Percentiles rank a stretch among this genome's conserved stretches.
Conservation (phyloP, 2,797 vertebrate genomes). For the Sarcophilus harrisii region DNA sequence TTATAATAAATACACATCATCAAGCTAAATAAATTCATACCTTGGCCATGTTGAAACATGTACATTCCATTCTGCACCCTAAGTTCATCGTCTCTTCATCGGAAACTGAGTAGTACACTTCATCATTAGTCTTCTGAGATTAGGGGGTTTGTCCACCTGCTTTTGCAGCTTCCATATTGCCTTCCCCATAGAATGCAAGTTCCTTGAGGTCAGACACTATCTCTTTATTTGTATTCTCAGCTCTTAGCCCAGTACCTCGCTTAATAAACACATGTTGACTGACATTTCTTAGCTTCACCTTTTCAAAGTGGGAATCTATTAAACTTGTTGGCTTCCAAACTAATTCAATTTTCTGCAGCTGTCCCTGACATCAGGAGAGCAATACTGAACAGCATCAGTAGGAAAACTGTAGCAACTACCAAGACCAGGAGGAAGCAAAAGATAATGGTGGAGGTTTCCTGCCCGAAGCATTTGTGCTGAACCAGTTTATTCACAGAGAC, state of each 20-base stretch:
- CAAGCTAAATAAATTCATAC: not conserved
- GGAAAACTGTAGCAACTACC: not conserved
- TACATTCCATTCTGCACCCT: not conserved
- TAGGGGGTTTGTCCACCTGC: not conserved
- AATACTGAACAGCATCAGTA: not conserved
- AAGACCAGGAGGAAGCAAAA: not conserved
- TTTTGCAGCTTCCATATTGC: not conserved
- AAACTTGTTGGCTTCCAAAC: not conserved
- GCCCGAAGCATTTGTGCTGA: not conserved
- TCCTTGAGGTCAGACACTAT: not conserved
- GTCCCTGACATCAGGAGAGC: not conserved
- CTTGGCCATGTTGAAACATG: not conserved
- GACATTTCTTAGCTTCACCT: not conserved
- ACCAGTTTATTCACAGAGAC: not conserved
- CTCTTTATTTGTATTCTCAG: not conserved
- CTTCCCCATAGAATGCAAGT: constrained; percentile 4
- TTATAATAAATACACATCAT: not conserved
- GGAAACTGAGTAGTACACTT: not conserved
- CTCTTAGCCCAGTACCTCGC: not conserved
- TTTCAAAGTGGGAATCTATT: not conserved
- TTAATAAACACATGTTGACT: not conserved
- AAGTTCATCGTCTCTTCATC: not conserved
- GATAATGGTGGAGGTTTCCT: not conserved
- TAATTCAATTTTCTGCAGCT: not conserved
- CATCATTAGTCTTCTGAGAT: not conserved